phyloP scores from a whole-genome alignment of 2,797 vertebrate genomes.

The Sandelia bainsii region DNA sequence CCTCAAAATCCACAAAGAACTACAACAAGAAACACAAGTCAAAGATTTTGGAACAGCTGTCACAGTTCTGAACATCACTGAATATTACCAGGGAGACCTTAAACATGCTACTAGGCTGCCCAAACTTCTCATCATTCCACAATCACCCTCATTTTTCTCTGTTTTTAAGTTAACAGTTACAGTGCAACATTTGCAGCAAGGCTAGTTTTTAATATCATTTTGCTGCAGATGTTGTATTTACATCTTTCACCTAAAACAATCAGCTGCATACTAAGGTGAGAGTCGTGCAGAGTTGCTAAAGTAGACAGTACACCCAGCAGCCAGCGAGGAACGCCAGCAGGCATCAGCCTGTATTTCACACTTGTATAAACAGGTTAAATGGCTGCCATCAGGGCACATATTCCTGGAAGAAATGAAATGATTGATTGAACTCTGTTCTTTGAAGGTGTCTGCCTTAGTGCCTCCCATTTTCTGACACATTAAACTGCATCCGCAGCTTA shows the following conservation, averaged over 20 bases:
- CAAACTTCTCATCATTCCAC: no score
- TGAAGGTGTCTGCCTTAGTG: neutral
- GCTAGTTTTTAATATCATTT: no score
- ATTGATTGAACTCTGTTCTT: constrained; percentile 16
- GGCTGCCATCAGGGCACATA: neutral
- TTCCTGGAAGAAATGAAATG: neutral
- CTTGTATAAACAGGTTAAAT: neutral
- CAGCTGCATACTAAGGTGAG: neutral
- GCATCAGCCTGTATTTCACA: neutral
- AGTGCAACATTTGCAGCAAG: no score
- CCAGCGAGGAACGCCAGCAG: neutral
- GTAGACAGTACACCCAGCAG: neutral
- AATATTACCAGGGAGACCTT: no score
- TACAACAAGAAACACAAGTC: no score
- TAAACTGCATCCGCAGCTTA: neutral
- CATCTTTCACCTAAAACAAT: neutral
- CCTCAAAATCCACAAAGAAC: no score
- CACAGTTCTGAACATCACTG: no score
- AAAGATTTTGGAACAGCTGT: no score
- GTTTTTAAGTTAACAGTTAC: no score
- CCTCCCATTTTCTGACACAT: neutral
- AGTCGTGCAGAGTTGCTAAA: neutral
- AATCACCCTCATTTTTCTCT: no score
- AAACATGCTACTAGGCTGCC: no score
- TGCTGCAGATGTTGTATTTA: no score